phyloP scores from a whole-genome alignment of 2,113 vertebrate species.

The Rattus norvegicus region DNA sequence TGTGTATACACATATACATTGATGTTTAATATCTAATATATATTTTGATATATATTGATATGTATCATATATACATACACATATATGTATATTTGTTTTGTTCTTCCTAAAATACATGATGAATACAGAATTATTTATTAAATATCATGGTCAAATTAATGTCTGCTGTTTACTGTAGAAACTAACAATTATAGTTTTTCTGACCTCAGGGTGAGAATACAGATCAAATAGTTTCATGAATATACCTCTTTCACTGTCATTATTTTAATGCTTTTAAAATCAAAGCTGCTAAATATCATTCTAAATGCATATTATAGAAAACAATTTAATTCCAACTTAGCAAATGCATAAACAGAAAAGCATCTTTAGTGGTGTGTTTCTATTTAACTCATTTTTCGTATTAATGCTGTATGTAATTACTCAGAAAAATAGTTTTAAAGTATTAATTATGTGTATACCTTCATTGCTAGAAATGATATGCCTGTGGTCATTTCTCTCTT shows the following conservation, averaged over 20 bases:
- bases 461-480: slow-evolving; percentile 39
- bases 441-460: neutral
- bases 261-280: neutral
- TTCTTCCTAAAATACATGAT: neutral
- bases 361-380: neutral
- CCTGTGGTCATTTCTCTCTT: neutral
- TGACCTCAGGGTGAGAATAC: neutral
- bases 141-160: neutral
- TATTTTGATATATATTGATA: too few relatives aligned
- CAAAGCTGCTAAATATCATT: neutral
- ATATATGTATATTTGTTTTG: neutral
- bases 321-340: slow-evolving; percentile 29
- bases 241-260: neutral
- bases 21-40: neutral
- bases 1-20: neutral
- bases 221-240: neutral
- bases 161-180: neutral
- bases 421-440: neutral
- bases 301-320: neutral
- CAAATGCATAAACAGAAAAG: neutral
- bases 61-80: too few relatives aligned
- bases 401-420: neutral
- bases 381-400: neutral
- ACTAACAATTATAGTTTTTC: neutral
- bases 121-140: neutral